phyloP scores from a whole-genome alignment of 2,113 vertebrate species.

The Colossoma macropomum region DNA sequence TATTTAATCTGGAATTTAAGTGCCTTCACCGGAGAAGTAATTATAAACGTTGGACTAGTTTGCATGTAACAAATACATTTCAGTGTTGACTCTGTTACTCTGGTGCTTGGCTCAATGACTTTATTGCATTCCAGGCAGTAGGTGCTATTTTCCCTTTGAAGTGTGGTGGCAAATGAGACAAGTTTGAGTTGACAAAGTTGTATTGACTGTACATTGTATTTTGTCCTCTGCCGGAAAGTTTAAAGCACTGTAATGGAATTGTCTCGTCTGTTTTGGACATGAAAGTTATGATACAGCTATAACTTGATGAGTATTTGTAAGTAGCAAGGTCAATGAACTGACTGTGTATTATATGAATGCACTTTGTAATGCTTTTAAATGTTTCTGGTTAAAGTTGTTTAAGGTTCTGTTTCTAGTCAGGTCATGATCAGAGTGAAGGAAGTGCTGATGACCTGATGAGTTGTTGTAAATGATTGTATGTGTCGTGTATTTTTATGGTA shows the following conservation, averaged over 20 bases:
- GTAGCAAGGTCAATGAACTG: background rate
- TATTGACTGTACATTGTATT: background rate
- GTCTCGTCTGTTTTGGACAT: background rate
- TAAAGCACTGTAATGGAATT: background rate
- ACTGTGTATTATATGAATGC: background rate
- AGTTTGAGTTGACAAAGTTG: background rate
- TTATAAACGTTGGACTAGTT: background rate
- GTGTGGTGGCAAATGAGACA: background rate
- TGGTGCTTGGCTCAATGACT: background rate
- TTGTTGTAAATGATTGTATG: background rate
- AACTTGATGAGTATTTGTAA: background rate
- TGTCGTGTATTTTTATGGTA: background rate
- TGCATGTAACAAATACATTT: background rate
- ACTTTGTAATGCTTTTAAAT: background rate
- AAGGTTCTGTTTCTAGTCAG: background rate
- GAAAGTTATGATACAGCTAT: background rate
- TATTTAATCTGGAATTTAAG: background rate
- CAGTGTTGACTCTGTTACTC: background rate
- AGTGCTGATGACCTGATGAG: background rate
- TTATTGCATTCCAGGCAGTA: background rate
- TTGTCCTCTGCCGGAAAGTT: background rate
- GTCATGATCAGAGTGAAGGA: background rate
- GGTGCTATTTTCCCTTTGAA: background rate
- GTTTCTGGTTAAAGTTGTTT: background rate
- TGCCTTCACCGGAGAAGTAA: background rate